phyloP scores from a whole-genome alignment of 2,888 invertebrate genomes.

The Scrobipalpa atriplicella region DNA sequence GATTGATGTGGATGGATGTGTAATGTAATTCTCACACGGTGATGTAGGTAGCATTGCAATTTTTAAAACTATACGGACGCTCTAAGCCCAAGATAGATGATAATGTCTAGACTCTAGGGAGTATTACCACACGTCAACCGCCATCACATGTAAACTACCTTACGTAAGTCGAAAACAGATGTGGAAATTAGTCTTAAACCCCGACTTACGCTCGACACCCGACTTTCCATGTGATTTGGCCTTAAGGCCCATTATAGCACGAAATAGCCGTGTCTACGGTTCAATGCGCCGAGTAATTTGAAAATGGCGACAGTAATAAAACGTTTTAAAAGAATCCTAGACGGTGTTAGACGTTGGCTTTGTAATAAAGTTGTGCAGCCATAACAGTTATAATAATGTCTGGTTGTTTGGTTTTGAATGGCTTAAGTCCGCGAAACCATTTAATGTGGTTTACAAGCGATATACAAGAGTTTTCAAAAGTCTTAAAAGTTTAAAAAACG shows the following conservation, averaged over 20 bases:
- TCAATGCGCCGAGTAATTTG: conserved; percentile 23
- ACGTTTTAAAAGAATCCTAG: conserved; percentile 23
- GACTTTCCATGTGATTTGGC: not conserved
- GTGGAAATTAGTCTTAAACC: no score
- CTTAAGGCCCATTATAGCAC: not conserved
- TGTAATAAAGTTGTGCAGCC: not conserved
- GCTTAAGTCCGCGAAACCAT: not conserved
- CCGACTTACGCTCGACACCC: not conserved
- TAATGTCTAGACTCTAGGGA: no score
- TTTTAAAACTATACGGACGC: no score
- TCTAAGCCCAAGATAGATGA: no score
- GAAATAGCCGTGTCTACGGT: conserved; percentile 14
- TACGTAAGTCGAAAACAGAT: no score
- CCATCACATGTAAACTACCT: no score
- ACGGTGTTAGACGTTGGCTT: conserved; percentile 9
- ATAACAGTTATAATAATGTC: conserved; percentile 16
- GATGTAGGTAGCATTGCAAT: no score
- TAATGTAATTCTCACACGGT: no score
- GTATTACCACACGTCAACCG: no score
- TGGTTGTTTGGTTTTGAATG: conserved; percentile 1
- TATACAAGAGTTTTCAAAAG: not conserved
- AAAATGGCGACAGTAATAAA: conserved; percentile 22
- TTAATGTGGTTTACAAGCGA: not conserved
- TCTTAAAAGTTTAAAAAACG: no score
- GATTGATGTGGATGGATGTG: no score